Evolutionary conservation across 2,797 vertebrate species (phyloP).

Genomic region (Phataginus tricuspis): DNA sequence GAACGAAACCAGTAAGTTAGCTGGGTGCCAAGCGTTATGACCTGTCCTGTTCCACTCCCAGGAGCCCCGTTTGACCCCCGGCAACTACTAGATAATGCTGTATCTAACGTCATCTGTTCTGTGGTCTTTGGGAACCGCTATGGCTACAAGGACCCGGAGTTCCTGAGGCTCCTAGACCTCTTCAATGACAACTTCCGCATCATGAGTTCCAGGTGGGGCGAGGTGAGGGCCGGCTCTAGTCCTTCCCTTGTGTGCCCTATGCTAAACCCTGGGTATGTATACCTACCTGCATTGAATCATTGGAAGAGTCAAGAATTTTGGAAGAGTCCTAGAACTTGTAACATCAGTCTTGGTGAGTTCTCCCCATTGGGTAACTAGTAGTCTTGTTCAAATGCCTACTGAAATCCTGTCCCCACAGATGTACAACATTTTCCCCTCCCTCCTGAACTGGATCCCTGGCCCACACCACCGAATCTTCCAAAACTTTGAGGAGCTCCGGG

Average conservation of each 20-base stretch:
- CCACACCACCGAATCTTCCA: constrained; percentile 85
- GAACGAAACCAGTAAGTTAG: background rate
- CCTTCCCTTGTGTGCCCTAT: background rate
- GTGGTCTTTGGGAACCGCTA: constrained; percentile 88
- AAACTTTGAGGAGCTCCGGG: constrained; percentile 83
- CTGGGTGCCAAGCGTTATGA: background rate
- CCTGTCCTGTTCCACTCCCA: background rate
- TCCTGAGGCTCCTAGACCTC: constrained; percentile 84
- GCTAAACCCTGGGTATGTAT: background rate
- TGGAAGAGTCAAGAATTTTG: background rate
- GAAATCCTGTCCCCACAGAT: constrained; percentile 75
- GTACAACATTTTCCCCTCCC: constrained; percentile 84
- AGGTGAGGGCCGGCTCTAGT: constrained; percentile 74
- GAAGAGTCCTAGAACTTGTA: background rate
- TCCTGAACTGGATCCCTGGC: constrained; percentile 86
- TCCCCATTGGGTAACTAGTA: background rate
- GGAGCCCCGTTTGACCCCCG: constrained; percentile 86
- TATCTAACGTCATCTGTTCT: constrained; percentile 86
- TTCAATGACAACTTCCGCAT: constrained; percentile 85
- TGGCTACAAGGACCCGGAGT: constrained; percentile 85
- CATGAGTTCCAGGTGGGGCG: constrained; percentile 79
- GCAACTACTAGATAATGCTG: constrained; percentile 81
- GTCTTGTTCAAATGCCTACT: background rate
- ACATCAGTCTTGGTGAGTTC: background rate
- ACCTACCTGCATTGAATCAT: background rate